Base-by-base conservation (phyloP, 2,113 vertebrate species). In the Odocoileus hemionus region DNA sequence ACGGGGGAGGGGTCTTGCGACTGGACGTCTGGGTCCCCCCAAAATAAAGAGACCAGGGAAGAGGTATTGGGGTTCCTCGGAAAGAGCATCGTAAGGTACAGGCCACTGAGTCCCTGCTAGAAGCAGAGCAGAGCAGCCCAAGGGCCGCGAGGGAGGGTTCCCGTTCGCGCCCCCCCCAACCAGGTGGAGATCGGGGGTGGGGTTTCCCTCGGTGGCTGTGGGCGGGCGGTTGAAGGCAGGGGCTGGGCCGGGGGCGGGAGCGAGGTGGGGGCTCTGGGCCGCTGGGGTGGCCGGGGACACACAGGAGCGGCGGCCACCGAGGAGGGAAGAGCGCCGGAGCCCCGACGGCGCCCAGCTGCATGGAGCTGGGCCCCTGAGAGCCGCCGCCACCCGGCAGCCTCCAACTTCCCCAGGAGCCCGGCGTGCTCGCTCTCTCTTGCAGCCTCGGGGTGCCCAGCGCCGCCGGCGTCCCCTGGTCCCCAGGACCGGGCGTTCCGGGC, bases 151-250 rank as follows among this genome's bases (percentile, higher is more conserved):
- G 76, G 30, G 57, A 84, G 83, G n/a, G 52, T 14, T 57, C 33
- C 21, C 3, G 39, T 30, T 28, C 11, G 14, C 67, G 3, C 45
- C 13, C 70, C 70, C 33, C 36, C 15, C 12, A 4, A 21, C 92
- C 96, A 97, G 97, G 97, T 98, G 97, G 86, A 88, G 95, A 5
- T 8, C 11, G 89, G 95, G 95, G 97, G 97, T 98, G 97, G 97
- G 96, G 96, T 98, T 97, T 94, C 92, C 85, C 17, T 86, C 3
- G 21, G 85, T 80, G 84, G 61, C 30, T 76, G 95, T 97, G 97
- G 96, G 98, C 96, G 98, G 98, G 97, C 78, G 7, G 50, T 74
- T 52, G 91, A 61, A 50, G 93, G 76, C 16, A 70, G 91, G 96
- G 95, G 95, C 91, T 33, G 93, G 97, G 88, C 82, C 16, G 43